Base-by-base conservation (phyloP, 2,113 vertebrate genomes). In the Catharus fuscescens region DNA sequence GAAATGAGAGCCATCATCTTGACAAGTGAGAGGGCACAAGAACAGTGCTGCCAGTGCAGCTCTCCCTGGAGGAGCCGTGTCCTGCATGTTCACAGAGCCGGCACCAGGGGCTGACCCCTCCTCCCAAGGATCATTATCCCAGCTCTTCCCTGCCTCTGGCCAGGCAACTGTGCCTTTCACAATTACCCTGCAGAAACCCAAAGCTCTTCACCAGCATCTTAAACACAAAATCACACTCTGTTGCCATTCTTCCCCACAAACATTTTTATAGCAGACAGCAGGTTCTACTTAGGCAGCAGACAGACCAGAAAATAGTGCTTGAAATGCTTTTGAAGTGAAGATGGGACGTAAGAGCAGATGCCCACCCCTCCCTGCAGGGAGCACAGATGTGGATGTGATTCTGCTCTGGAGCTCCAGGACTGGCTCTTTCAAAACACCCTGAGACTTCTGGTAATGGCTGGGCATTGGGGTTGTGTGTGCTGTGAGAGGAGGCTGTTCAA, bases 251-350 rank as follows among this genome's bases (percentile, higher is more conserved):
- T 78, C 40, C 78, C 70, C 59, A 28, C 56, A 74, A 95, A 91
- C 26, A 12, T 47, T 93, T 95, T 93, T 65, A 70, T 6, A 93
- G 87, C 70, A 87, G 45, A 72, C 86, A 87, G 80, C 84, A 85
- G 87, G 80, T 96, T 94, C 71, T 73, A 80, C 81, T 95, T 52
- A 91, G 67, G 90, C 93, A 95, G 91, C 87, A 92, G 74, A 42
- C 56, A 1, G 79, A 85, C 11, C 85, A 96, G 84, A 82, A 96
- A 95, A 92, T 47, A 28, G 36, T 47, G 61, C 78, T 28, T 65
- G 78, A 90, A 82, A 93, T 31, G 74, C 79, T 56, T 95, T 44
- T 85, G 90, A 95, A 85, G 92, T 50, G 78, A 85, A 88, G 93
- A 72, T 80, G 71, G 66, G 64, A 78, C 76, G 0, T 42, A 32